Evolutionary conservation across 2,113 vertebrate species (phyloP), one percentile per base, ranked within the genome.

Genomic region (Muntiacus muntjak): DNA sequence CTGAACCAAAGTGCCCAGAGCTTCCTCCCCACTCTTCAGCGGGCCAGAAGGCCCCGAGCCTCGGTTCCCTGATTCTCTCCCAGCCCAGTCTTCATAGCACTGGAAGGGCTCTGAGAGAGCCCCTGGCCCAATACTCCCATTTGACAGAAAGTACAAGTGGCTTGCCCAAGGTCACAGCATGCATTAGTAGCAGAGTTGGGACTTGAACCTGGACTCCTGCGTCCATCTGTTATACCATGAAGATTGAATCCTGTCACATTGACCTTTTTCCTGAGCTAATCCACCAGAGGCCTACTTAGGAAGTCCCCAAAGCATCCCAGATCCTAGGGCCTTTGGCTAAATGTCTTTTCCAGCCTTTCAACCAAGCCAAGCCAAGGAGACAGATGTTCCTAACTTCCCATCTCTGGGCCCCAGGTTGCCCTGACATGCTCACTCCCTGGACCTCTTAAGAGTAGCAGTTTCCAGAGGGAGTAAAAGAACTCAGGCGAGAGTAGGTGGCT

Each of bases 401-500:
- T 45, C 76, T 86, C 93, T 89, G 28, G 55, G 78, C 11, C n/a
- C 86, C 21, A 47, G 26, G n/a, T 76, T 43, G 28, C 45, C 79
- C 93, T 90, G 74, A 94, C 26, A 83, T 12, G 76, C n/a, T 87
- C 78, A 19, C 33, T 95, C 40, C 78, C 60, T 87, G 64, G 47
- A 79, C 36, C 26, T 71, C 45, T 83, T 50, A 91, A 23, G 91
- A 84, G 30, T 12, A 96, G 81, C 23, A 83, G 26, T 55, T 95
- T 96, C 83, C 83, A 94, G 60, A 90, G 33, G 55, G 58, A 92
- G 26, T 95, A 33, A 57, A 60, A 91, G 54, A 88, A 91, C 45
- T 76, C 28, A 33, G 55, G 87, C 25, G 30, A 81, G 85, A 86
- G 50, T 43, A 71, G 13, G 5, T 88, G 57, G 62, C 17, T 67